Percentiles rank a stretch among this genome's conserved stretches.
Conservation (phyloP, 2,888 invertebrate species). For the Drosophila paranaensis region DNA sequence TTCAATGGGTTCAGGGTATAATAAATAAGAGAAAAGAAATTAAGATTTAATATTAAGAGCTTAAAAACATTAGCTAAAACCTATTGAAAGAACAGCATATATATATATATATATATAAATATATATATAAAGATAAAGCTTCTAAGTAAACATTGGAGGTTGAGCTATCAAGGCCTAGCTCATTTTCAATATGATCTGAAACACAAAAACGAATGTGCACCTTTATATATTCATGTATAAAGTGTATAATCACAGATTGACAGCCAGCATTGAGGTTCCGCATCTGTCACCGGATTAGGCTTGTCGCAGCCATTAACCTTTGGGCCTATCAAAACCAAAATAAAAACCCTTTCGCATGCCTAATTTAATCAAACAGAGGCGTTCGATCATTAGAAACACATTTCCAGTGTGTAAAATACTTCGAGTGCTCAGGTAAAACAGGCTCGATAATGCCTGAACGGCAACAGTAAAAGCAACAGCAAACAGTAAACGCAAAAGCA, state of each 20-base stretch:
- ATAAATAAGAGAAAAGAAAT: no score
- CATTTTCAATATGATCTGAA: no score
- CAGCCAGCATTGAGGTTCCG: slow-evolving; percentile 18
- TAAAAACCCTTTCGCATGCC: slow-evolving; percentile 32
- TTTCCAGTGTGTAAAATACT: slow-evolving; percentile 19
- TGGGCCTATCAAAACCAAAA: slow-evolving; percentile 17
- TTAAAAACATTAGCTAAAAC: no score
- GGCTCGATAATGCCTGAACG: slow-evolving; percentile 13
- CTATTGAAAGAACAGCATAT: no score
- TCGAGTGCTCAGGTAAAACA: slow-evolving; percentile 20
- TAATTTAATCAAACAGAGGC: slow-evolving; percentile 61
- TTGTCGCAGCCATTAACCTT: slow-evolving; percentile 31
- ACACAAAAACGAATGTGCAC: no score
- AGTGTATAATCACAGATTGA: background rate
- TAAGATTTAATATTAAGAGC: no score
- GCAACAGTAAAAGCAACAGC: background rate
- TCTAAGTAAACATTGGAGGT: no score
- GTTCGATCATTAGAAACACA: slow-evolving; percentile 48
- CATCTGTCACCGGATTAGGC: slow-evolving; percentile 46
- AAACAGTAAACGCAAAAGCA: slow-evolving; percentile 7
- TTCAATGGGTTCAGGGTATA: no score
- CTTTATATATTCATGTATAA: no score
- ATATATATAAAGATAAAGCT: no score
- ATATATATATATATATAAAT: no score
- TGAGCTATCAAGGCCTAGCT: no score